These are phyloP conservation scores for Hydra vulgaris DNA, from an alignment of 30 jellyfish, hydroid and myxozoan species.

Conservation along the genomic window DNA sequence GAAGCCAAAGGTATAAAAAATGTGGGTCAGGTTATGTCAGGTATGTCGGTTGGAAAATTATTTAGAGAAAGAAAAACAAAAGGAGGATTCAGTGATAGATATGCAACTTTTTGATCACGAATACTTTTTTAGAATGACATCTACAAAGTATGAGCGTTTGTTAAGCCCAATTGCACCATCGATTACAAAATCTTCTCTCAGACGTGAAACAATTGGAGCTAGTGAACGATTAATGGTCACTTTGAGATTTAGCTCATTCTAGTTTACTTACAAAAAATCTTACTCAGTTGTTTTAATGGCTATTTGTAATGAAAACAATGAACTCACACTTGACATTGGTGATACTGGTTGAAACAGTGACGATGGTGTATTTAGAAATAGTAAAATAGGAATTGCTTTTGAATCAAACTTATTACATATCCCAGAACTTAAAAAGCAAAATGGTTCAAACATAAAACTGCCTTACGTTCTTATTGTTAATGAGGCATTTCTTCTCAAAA, in stretches of 20 bases:
- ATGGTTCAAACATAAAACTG: not conserved
- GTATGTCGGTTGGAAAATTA: too few species aligned
- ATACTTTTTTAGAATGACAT: too few species aligned
- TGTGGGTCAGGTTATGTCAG: too few species aligned
- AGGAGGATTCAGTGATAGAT: too few species aligned
- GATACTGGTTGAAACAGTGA: constrained; percentile 12
- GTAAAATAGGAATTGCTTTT: not conserved
- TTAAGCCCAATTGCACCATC: too few species aligned
- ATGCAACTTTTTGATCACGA: too few species aligned
- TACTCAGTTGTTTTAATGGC: not conserved
- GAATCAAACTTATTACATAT: not conserved
- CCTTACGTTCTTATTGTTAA: constrained; percentile 31
- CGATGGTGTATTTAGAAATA: constrained; percentile 7
- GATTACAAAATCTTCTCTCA: too few species aligned
- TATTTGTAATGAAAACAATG: constrained; percentile 8
- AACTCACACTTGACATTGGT: constrained; percentile 17
- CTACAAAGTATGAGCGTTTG: too few species aligned
- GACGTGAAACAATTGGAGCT: too few species aligned
- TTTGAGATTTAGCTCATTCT: not conserved
- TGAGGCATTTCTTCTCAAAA: constrained; percentile 54
- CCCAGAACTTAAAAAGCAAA: not conserved
- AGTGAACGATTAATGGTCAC: too few species aligned
- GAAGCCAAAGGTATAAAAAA: too few species aligned
- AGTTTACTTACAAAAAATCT: constrained; percentile 8
- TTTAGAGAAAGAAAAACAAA: too few species aligned